Evolutionary conservation across 2,797 vertebrate species (phyloP), one percentile per base, ranked within the genome.

Genomic region (Periophthalmus magnuspinnatus): DNA sequence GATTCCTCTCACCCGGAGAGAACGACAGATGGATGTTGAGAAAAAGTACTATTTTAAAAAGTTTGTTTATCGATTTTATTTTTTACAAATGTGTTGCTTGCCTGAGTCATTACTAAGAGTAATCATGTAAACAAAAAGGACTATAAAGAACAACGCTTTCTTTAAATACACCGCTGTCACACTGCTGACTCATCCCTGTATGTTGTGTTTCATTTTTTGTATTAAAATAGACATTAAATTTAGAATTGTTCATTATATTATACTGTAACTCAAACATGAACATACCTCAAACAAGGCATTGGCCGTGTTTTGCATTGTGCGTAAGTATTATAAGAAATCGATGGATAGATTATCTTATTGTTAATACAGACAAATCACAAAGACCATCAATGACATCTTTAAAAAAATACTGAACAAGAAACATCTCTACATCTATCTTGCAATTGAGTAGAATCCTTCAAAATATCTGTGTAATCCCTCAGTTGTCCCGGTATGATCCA

Each of bases 21-120:
- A 62, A n/a, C n/a, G 59, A 58, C 55, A 74, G 58, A 60, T 60
- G 52, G 47, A 41, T 59, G 57, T 28, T 24, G 34, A 47, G 57
- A 50, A 54, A 57, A 48, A 36, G n/a, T 5, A 21, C n/a, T n/a
- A 14, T 66, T 66, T 21, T 66, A 55, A 36, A 11, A 33, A 48
- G 14, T 65, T 50, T 5, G 17, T 66, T 55, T 38, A 21, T 65
- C 16, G 5, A 32, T 33, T 65, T 50, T 4, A 7, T 65, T 52
- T 50, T n/a, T 28, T 36, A 50, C 32, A 55, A n/a, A 56, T 36
- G 5, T 55, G 16, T 14, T 19, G n/a, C 9, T 16, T 33, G 47
- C 5, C 0, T n/a, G 28, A 48, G 45, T 50, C 24, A 50, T 65
- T 32, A 14, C 4, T 5, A 33, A 65, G 63, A n/a, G 24, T 33